These are phyloP conservation scores for Heliopora coerulea DNA, from an alignment of 92 coral and sea anemone species.

Conservation along the genomic window DNA sequence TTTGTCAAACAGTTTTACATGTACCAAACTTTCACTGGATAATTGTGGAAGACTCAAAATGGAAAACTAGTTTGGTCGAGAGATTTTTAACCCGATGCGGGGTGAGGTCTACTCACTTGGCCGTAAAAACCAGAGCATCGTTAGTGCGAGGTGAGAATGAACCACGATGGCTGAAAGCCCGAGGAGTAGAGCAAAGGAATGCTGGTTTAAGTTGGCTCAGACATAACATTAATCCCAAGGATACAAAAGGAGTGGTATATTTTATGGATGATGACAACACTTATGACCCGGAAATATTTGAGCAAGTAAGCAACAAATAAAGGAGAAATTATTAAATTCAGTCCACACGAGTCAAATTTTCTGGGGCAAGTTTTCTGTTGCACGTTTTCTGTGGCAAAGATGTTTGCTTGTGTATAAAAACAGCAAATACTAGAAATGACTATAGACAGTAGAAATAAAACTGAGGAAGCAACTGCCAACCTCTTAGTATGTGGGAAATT, in stretches of 20 bases:
- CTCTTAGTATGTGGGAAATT: too few relatives aligned
- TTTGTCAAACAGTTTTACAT: conserved; percentile 85
- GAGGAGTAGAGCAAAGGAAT: conserved; percentile 97
- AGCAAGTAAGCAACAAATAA: conserved; percentile 78
- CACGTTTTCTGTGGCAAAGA: too few relatives aligned
- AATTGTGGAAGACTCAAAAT: conserved; percentile 74
- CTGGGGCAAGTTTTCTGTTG: too few relatives aligned
- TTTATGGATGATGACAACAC: conserved; percentile 99
- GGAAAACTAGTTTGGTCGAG: conserved; percentile 59
- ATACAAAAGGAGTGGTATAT: conserved; percentile 74
- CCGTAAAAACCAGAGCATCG: conserved; percentile 64
- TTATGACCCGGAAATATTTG: conserved; percentile 83
- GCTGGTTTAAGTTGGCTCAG: conserved; percentile 78
- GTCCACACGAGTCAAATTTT: too few relatives aligned
- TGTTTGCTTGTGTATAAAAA: too few relatives aligned
- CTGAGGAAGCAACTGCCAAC: too few relatives aligned
- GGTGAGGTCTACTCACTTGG: conserved; percentile 69
- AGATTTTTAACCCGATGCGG: conserved; percentile 64
- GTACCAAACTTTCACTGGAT: conserved; percentile 88
- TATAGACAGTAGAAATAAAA: too few relatives aligned
- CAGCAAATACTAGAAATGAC: too few relatives aligned
- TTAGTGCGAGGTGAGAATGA: conserved; percentile 65
- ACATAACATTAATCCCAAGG: conserved; percentile 42
- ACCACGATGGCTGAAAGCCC: conserved; percentile 87
- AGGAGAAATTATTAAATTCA: not conserved